Percentiles rank a stretch among this genome's conserved stretches.
These are phyloP conservation scores for Saimiri boliviensis DNA, from an alignment of 2,113 vertebrate genomes.

Conservation along the genomic window DNA sequence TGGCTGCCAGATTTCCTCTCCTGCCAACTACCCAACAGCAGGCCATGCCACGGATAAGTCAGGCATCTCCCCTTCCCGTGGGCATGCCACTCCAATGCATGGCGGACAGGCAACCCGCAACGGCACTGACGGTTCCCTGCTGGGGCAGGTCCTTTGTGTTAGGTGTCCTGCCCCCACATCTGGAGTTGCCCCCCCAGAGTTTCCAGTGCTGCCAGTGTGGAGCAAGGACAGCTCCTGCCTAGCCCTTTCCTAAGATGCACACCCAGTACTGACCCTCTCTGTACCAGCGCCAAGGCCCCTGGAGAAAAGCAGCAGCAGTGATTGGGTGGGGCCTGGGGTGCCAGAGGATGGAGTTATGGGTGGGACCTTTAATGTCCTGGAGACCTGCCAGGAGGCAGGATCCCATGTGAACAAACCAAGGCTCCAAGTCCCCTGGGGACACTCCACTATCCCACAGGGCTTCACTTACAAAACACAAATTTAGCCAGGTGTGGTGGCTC, in stretches of 20 bases:
- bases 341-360: accelerated
- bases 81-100: background rate
- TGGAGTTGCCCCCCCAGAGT: background rate
- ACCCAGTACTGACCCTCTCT: background rate
- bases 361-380: accelerated
- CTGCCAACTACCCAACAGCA: background rate
- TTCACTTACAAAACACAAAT: background rate
- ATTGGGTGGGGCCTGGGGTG: background rate
- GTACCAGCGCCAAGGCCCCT: background rate
- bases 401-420: background rate
- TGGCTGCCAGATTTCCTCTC: background rate
- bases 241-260: background rate
- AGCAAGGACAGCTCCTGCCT: background rate
- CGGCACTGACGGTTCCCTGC: no score
- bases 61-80: background rate
- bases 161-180: background rate
- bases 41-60: accelerated
- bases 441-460: background rate
- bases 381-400: background rate
- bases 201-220: background rate
- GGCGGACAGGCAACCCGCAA: background rate
- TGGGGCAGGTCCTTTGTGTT: background rate
- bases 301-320: background rate
- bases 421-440: background rate
- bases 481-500: no score